Base-by-base conservation (phyloP, 1,140 invertebrate species). In the Hyphantria cunea region DNA sequence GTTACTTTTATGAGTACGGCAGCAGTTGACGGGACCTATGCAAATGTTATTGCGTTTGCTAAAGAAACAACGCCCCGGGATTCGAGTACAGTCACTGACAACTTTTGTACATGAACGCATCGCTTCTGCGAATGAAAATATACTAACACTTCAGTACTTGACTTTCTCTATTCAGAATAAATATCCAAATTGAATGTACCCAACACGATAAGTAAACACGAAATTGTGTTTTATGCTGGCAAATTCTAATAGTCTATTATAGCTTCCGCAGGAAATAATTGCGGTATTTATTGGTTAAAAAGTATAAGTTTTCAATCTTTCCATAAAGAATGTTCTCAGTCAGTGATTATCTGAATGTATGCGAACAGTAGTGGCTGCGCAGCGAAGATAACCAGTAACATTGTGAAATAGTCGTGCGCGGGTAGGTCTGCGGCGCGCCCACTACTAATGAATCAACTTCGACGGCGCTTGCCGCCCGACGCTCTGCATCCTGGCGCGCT, bases 11-110 rank as follows among this genome's bases (percentile, higher is more conserved):
- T 76, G 71, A 72, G 71, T 65, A 66, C 68, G 64, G 65, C 60
- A 70, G 64, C 69, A 73, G 74, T 78, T 78, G 74, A 72, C 70
- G 70, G 62, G 63, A 70, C 72, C 75, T 82, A 82, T 82, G 79
- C 74, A 78, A 82, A 82, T 82, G 75, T 76, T 80, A 82, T 82
- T 76, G 70, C 73, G 72, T 71, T 71, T 68, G 67, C 68, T 68
- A 66, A 72, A 70, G 51, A 70, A 72, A 70, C 69, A 60, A 62
- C 64, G 64, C 67, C 55, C 11, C 14, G 53, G 56, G 61, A 66
- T 42, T 66, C 34, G 45, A 50, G 41, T 44, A 44, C 17, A 25
- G 17, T 25, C 17, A 25, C 17, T 25, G 5, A 25, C 17, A 25
- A 25, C 17, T 25, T 3, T 25, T 25, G 17, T n/a, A n/a, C n/a